A percentile compares a stretch with the other conserved stretches of the same genome.
Conservation (phyloP, 2,888 invertebrate species). For the Neria commutata region DNA sequence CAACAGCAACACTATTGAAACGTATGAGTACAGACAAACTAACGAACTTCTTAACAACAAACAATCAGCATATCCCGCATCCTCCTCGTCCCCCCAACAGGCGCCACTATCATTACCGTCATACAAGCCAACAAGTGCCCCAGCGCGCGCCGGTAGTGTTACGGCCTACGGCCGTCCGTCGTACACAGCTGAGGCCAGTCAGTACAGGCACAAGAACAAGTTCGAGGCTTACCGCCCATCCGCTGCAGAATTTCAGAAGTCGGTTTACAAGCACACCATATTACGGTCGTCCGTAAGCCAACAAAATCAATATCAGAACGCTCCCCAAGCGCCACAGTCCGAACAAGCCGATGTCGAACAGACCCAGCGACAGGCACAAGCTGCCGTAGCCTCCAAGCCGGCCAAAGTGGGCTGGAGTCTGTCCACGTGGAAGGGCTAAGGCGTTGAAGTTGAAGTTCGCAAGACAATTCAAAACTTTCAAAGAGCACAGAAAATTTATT, state of each 20-base stretch:
- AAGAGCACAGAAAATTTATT: background rate
- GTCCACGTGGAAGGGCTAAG: slow-evolving; percentile 54
- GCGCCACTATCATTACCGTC: slow-evolving; percentile 55
- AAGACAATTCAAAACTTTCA: background rate
- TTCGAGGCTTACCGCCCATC: slow-evolving; percentile 52
- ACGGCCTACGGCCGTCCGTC: slow-evolving; percentile 43
- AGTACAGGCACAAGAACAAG: slow-evolving; percentile 44
- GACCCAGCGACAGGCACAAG: slow-evolving; percentile 41
- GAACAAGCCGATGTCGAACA: slow-evolving; percentile 52
- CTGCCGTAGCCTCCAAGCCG: slow-evolving; percentile 51
- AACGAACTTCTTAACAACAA: slow-evolving; percentile 40
- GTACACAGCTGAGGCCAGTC: slow-evolving; percentile 43
- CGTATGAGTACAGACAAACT: slow-evolving; percentile 56
- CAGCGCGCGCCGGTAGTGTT: slow-evolving; percentile 35
- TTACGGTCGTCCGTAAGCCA: slow-evolving; percentile 50
- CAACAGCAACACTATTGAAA: slow-evolving; percentile 60
- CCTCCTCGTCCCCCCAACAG: slow-evolving; percentile 60
- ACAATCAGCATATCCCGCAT: slow-evolving; percentile 33
- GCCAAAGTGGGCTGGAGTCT: slow-evolving; percentile 52
- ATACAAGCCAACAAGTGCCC: slow-evolving; percentile 48
- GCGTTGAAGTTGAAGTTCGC: background rate
- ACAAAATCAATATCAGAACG: slow-evolving; percentile 18
- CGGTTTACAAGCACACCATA: slow-evolving; percentile 52
- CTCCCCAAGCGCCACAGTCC: slow-evolving; percentile 10
- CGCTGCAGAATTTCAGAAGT: slow-evolving; percentile 49